Base-by-base conservation (phyloP, 2,113 vertebrate species). In the Bubo bubo region DNA sequence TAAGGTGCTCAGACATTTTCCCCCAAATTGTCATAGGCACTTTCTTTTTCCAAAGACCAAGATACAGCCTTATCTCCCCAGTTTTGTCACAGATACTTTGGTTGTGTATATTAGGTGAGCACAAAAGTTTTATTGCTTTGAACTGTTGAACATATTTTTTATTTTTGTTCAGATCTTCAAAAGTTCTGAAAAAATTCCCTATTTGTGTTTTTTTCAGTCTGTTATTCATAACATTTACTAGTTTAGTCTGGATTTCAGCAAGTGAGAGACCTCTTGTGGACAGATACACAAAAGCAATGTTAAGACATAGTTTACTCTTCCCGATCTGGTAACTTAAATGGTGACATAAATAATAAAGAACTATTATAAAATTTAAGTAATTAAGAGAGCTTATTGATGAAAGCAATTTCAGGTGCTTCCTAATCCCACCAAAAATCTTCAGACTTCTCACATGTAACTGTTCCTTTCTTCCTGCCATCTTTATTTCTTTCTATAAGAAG, bases 241-340 rank as follows among this genome's bases (percentile, higher is more conserved):
- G 24, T 64, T 64, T 60, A 79, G 62, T 47, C 56, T 71, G n/a
- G 18, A 41, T 76, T 87, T 81, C 81, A 86, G 75, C 66, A 75
- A 80, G 35, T 32, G 83, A 86, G 95, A 93, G 96, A 93, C 96
- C 93, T 95, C 90, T 92, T 87, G 96, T 96, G 96, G 97, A 73
- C 79, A 91, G 34, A 80, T 32, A 32, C 14, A 34, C 68, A 91
- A 93, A 83, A 43, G 21, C 76, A 75, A 2, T 13, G 8, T 62
- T 80, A 84, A 19, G 45, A 21, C 43, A 50, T 24, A 8, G 18
- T 66, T 95, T 41, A 41, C 37, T 27, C 19, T 79, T 84, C 5
- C 20, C 59, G 16, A 64, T 64, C 21, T 39, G 52, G 18, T 5
- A 2, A 39, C 41, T 85, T 83, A 24, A 70, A 68, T 23, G 14